Conservation (phyloP, 37 sponge, comb jelly and placozoan species). For the Agelas oroides region DNA sequence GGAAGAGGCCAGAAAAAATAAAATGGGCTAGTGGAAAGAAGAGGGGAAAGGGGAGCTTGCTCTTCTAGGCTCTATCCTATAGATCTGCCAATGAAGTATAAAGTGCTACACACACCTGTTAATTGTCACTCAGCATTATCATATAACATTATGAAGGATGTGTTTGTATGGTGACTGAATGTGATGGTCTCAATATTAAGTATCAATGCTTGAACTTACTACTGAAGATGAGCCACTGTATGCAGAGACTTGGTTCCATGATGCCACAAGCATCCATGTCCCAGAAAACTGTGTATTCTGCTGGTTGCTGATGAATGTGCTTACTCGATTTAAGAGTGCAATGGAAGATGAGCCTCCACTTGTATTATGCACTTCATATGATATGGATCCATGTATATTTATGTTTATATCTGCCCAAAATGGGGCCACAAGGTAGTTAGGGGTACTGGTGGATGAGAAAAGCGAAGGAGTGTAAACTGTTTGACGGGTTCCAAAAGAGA, state of each 20-base stretch:
- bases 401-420: neutral
- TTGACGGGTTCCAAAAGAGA: neutral
- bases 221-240: neutral
- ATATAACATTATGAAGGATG: too few species aligned
- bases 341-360: neutral
- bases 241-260: neutral
- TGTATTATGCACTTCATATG: neutral
- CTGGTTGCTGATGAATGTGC: neutral
- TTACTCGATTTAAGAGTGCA: neutral
- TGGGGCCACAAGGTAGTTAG: constrained; percentile 20
- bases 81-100: too few species aligned
- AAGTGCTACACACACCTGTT: too few species aligned
- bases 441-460: neutral
- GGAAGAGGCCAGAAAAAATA: too few species aligned
- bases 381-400: neutral
- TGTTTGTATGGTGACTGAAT: too few species aligned
- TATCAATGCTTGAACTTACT: too few species aligned
- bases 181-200: too few species aligned
- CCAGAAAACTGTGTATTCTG: neutral
- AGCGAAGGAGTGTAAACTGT: neutral
- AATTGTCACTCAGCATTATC: too few species aligned
- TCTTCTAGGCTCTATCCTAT: too few species aligned
- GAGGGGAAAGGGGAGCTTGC: too few species aligned
- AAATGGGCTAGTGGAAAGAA: too few species aligned
- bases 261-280: constrained; percentile 31